These are phyloP conservation scores for Coptotermes formosanus DNA, from an alignment of 1,140 invertebrate genomes.

Conservation along the genomic window DNA sequence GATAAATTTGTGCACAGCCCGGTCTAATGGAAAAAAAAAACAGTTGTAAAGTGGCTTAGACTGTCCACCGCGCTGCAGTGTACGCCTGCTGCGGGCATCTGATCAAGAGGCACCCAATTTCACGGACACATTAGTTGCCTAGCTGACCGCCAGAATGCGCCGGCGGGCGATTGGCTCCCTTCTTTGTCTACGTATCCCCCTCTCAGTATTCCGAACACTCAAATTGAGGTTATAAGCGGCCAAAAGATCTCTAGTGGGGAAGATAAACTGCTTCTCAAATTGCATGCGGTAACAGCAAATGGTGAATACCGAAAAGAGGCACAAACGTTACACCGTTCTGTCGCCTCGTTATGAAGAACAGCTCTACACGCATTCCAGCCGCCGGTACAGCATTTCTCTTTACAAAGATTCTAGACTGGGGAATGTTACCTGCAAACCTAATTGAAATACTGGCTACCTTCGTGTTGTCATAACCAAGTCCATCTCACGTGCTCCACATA, in stretches of 20 bases:
- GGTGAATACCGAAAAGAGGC: too few species aligned
- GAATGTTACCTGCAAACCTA: too few species aligned
- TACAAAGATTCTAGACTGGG: too few species aligned
- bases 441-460: too few species aligned
- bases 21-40: slow-evolving; percentile 4
- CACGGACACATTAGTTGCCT: slow-evolving; percentile 9
- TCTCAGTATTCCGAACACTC: background rate
- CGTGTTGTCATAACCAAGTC: too few species aligned
- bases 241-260: background rate
- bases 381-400: too few species aligned
- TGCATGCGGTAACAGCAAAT: background rate
- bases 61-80: background rate
- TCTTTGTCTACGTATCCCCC: background rate
- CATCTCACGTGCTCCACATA: too few species aligned
- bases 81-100: background rate
- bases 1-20: background rate
- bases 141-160: background rate
- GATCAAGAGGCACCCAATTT: slow-evolving; percentile 11
- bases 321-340: too few species aligned
- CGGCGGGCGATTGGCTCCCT: background rate
- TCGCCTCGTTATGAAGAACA: too few species aligned
- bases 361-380: too few species aligned
- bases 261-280: background rate
- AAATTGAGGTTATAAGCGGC: background rate
- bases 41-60: background rate